These are phyloP conservation scores for Fulica atra DNA, from an alignment of 2,113 vertebrate genomes.

Conservation along the genomic window DNA sequence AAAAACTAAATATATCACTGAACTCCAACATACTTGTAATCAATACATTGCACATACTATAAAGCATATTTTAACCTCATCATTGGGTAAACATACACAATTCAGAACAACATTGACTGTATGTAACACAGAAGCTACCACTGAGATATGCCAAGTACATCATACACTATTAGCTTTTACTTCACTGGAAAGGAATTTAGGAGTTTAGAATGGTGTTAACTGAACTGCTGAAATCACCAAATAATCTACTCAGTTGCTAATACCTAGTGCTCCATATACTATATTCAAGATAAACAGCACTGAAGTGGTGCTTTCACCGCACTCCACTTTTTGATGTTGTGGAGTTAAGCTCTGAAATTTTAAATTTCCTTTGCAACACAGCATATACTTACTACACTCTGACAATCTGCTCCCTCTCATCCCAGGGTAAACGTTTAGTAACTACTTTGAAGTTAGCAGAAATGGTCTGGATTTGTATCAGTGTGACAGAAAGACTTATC, in stretches of 20 bases:
- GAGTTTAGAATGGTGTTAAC: constrained; percentile 49
- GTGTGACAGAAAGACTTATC: not conserved
- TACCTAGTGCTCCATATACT: not conserved
- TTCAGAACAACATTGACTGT: constrained; percentile 57
- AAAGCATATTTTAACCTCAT: constrained; percentile 59
- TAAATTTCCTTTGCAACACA: not conserved
- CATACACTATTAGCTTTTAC: constrained; percentile 62
- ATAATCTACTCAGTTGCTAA: constrained; percentile 1
- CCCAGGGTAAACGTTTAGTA: not conserved
- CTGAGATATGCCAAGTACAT: constrained; percentile 70
- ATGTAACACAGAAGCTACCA: constrained; percentile 68
- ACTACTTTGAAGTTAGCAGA: not conserved
- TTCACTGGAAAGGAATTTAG: constrained; percentile 61
- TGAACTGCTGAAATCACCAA: constrained; percentile 30
- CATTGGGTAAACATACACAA: constrained; percentile 60
- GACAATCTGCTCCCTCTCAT: not conserved
- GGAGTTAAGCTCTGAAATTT: not conserved
- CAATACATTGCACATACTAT: constrained; percentile 67
- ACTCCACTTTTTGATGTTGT: not conserved
- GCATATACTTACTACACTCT: not conserved
- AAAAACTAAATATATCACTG: constrained; percentile 63
- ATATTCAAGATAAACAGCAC: constrained; percentile 28
- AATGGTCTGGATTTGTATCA: not conserved
- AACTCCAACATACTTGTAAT: constrained; percentile 62
- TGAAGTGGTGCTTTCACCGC: constrained; percentile 14